Percentiles rank a stretch among this genome's conserved stretches.
Evolutionary conservation across 1,140 invertebrate species (phyloP).

Genomic region (Euschistus heros): DNA sequence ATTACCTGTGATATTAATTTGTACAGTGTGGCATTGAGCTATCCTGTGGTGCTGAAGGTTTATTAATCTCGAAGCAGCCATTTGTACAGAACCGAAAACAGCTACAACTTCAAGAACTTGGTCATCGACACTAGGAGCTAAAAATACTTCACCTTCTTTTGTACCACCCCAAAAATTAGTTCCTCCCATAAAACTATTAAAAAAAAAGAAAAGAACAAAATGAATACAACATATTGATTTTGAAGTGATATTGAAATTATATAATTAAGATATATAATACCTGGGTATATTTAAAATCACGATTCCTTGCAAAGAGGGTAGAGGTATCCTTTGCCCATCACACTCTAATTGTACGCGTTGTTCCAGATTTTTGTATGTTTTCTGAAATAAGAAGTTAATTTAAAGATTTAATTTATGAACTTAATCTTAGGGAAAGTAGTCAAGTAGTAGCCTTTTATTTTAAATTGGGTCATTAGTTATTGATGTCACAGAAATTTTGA

Average conservation of each 20-base stretch:
- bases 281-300: constrained; percentile 95
- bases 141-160: constrained; percentile 77
- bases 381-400: constrained; percentile 36
- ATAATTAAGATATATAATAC: constrained; percentile 33
- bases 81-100: constrained; percentile 92
- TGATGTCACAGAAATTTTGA: too few relatives aligned
- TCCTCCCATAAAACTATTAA: constrained; percentile 84
- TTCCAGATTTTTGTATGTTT: constrained; percentile 93
- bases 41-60: constrained; percentile 95
- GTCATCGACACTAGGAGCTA: constrained; percentile 85
- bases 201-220: neutral
- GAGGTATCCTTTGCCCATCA: constrained; percentile 79
- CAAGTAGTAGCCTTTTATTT: too few relatives aligned
- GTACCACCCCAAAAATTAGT: constrained; percentile 97
- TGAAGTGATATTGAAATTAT: neutral
- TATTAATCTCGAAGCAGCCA: constrained; percentile 88
- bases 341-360: constrained; percentile 88
- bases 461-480: too few relatives aligned
- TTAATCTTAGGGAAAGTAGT: too few relatives aligned
- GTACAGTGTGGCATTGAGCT: constrained; percentile 88
- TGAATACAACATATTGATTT: neutral
- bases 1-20: constrained; percentile 82
- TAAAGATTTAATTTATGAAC: constrained; percentile 7
- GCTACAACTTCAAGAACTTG: constrained; percentile 89
- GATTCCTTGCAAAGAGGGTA: constrained; percentile 90